These are phyloP conservation scores for Teleopsis dalmanni DNA, from an alignment of 1,140 invertebrate genomes.

Conservation along the genomic window DNA sequence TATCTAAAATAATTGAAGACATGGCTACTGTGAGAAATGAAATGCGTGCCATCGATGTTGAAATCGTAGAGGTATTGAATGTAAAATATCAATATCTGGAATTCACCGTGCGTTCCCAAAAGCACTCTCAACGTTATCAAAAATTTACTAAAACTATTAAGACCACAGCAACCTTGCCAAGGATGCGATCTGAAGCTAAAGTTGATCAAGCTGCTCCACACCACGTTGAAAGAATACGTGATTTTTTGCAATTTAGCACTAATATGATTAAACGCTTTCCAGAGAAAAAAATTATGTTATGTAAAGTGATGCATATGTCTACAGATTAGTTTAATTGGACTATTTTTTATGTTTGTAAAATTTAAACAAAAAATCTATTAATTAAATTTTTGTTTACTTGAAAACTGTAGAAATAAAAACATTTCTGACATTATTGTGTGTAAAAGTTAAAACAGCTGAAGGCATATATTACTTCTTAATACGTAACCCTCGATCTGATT, in stretches of 20 bases:
- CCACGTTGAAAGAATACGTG: slow-evolving; percentile 47
- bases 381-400: too few relatives aligned
- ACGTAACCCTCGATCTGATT: too few relatives aligned
- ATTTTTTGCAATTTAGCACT: slow-evolving; percentile 49
- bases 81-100: neutral
- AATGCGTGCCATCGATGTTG: too few relatives aligned
- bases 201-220: slow-evolving; percentile 47
- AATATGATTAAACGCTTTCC: slow-evolving; percentile 53
- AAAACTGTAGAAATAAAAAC: too few relatives aligned
- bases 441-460: too few relatives aligned
- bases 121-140: neutral
- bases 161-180: slow-evolving; percentile 43
- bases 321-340: slow-evolving; percentile 26
- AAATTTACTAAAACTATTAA: neutral
- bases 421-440: too few relatives aligned
- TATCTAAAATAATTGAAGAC: too few relatives aligned
- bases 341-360: too few relatives aligned
- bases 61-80: too few relatives aligned
- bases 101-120: neutral
- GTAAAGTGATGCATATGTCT: slow-evolving; percentile 50
- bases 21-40: too few relatives aligned
- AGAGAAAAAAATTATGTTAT: slow-evolving; percentile 45
- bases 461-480: too few relatives aligned
- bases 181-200: slow-evolving; percentile 45
- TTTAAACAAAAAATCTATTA: neutral